phyloP scores from a whole-genome alignment of 2,888 invertebrate genomes.

The Lobophora halterata region DNA sequence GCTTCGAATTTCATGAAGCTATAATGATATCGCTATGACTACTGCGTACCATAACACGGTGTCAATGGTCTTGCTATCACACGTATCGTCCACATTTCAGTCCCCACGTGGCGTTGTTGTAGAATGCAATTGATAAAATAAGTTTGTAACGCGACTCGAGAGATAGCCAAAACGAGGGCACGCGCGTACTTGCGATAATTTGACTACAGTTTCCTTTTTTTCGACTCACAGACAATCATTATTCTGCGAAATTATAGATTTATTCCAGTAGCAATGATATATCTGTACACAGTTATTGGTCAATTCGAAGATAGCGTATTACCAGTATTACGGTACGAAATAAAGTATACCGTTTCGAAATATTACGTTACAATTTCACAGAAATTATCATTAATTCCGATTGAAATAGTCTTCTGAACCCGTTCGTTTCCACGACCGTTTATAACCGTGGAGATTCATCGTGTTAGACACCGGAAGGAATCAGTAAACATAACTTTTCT shows the following conservation, averaged over 20 bases:
- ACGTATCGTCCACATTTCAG: constrained; percentile 25
- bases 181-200: constrained; percentile 45
- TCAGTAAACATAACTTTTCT: constrained; percentile 51
- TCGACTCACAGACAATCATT: constrained; percentile 22
- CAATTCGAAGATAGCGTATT: constrained; percentile 36
- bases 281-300: constrained; percentile 39
- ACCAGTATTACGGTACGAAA: constrained; percentile 33
- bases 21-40: constrained; percentile 6
- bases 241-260: no score
- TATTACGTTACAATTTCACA: constrained; percentile 23
- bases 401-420: constrained; percentile 24
- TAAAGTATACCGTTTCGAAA: constrained; percentile 25
- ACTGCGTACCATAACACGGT: constrained; percentile 20
- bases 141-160: constrained; percentile 28
- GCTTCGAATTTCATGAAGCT: constrained; percentile 22
- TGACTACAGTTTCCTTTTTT: constrained; percentile 42
- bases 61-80: constrained; percentile 26
- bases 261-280: constrained; percentile 38
- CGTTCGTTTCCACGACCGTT: constrained; percentile 43
- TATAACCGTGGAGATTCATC: constrained; percentile 53
- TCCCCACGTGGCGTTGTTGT: constrained; percentile 25
- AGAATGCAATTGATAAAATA: constrained; percentile 12
- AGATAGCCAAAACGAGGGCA: constrained; percentile 47
- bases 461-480: constrained; percentile 52
- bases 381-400: constrained; percentile 21